phyloP scores from a whole-genome alignment of 2,888 invertebrate species.

The Conomelus anceps region DNA sequence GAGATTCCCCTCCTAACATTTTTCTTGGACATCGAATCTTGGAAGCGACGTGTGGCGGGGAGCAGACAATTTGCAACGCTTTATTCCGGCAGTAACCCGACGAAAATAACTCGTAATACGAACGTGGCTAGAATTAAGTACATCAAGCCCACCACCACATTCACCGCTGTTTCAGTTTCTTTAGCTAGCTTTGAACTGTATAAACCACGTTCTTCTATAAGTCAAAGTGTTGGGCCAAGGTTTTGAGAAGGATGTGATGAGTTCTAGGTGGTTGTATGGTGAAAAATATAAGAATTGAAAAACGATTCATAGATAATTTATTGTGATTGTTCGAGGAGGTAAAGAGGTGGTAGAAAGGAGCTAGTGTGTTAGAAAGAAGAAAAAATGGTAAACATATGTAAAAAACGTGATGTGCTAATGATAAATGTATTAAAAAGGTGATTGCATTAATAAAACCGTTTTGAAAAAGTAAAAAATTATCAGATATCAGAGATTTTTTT shows the following conservation, averaged over 20 bases:
- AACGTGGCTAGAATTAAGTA: neutral
- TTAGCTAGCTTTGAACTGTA: neutral
- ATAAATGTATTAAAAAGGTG: too few relatives aligned
- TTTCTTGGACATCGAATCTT: neutral
- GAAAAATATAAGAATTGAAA: too few relatives aligned
- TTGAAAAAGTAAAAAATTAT: too few relatives aligned
- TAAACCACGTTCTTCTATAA: neutral
- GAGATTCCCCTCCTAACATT: neutral
- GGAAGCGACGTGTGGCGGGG: neutral
- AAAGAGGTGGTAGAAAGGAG: too few relatives aligned
- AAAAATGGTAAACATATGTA: too few relatives aligned
- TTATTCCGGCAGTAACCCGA: neutral
- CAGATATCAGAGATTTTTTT: too few relatives aligned
- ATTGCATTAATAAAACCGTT: too few relatives aligned
- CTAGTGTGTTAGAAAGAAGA: too few relatives aligned
- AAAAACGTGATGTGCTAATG: too few relatives aligned
- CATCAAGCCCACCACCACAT: neutral
- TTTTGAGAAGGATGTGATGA: neutral
- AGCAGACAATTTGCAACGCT: neutral
- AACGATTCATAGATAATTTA: too few relatives aligned
- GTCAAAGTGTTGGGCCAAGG: neutral
- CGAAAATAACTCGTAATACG: neutral
- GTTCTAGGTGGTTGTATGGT: neutral
- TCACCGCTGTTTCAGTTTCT: neutral
- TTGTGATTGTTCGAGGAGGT: too few relatives aligned